Conservation (phyloP, 2,888 invertebrate genomes). For the Drosophila seclusa region DNA sequence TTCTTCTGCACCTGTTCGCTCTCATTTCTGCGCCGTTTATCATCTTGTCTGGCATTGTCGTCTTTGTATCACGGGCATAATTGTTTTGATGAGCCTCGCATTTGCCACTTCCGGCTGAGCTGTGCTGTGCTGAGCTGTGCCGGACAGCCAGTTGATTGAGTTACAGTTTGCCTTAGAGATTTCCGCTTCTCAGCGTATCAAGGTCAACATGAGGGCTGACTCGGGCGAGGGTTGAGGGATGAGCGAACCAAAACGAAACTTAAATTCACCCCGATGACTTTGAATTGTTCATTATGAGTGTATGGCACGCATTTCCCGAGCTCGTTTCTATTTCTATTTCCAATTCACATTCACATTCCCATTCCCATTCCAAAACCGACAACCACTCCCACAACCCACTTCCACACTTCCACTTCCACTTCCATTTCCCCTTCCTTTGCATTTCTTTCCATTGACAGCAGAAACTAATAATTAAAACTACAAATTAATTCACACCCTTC, state of each 20-base stretch:
- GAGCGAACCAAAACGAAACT: conserved; percentile 2
- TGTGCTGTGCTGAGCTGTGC: background rate
- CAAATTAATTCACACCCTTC: conserved; percentile 75
- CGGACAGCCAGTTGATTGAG: conserved; percentile 39
- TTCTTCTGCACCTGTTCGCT: background rate
- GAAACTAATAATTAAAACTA: conserved; percentile 74
- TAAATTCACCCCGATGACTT: conserved; percentile 35
- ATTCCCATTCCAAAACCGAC: background rate
- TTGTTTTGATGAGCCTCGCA: conserved; percentile 17
- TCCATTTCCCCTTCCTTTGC: conserved; percentile 4
- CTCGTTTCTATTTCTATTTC: conserved; percentile 23
- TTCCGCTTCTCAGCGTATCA: conserved; percentile 52
- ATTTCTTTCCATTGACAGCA: conserved; percentile 20
- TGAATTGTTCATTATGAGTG: conserved; percentile 47
- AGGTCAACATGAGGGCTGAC: conserved; percentile 37
- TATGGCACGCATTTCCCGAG: conserved; percentile 53
- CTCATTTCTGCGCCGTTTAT: background rate
- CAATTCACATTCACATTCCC: conserved; percentile 3
- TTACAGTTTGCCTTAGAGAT: conserved; percentile 47
- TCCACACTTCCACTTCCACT: too few relatives aligned
- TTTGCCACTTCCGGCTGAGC: conserved; percentile 10
- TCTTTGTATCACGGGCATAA: background rate
- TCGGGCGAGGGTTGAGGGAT: conserved; percentile 1
- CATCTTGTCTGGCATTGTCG: background rate
- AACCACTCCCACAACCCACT: conserved; percentile 11